Conservation (phyloP, 2,797 vertebrate genomes). For the Epinephelus awoara region DNA sequence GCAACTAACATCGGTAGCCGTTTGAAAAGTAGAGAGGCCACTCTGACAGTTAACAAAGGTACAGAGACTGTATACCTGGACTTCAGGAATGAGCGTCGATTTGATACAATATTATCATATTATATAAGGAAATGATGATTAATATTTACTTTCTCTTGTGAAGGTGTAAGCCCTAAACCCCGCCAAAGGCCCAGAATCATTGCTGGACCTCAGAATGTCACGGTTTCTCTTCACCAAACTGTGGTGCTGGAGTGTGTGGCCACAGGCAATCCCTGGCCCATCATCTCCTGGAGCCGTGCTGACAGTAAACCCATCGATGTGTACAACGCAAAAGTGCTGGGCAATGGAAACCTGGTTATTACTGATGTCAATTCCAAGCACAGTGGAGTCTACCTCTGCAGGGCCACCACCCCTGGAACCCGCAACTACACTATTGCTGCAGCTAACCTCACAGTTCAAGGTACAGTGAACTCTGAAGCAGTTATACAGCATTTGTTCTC, state of each 20-base stretch:
- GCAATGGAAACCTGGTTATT: conserved; percentile 95
- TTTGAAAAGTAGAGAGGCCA: conserved; percentile 90
- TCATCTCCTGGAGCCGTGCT: conserved; percentile 96
- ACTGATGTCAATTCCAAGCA: conserved; percentile 90
- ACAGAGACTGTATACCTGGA: conserved; percentile 19
- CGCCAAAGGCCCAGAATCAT: conserved; percentile 92
- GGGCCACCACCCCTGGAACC: conserved; percentile 95
- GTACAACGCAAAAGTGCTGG: conserved; percentile 94
- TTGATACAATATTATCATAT: neutral
- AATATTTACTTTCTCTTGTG: conserved; percentile 14
- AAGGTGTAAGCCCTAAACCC: conserved; percentile 84
- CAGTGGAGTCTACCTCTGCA: conserved; percentile 92
- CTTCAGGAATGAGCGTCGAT: conserved; percentile 8
- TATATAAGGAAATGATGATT: conserved; percentile 14
- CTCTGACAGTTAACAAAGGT: conserved; percentile 91
- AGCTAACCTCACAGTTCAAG: conserved; percentile 92
- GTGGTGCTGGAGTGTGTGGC: conserved; percentile 95
- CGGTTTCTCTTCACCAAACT: conserved; percentile 89
- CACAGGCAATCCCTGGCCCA: conserved; percentile 93
- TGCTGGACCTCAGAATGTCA: conserved; percentile 94
- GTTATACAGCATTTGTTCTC: neutral
- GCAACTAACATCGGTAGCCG: conserved; percentile 88
- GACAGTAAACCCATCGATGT: conserved; percentile 97
- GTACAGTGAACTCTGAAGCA: conserved; percentile 78
- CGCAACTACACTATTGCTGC: conserved; percentile 94